Base-by-base conservation (phyloP, 2,797 vertebrate species). In the Pristis pectinata region DNA sequence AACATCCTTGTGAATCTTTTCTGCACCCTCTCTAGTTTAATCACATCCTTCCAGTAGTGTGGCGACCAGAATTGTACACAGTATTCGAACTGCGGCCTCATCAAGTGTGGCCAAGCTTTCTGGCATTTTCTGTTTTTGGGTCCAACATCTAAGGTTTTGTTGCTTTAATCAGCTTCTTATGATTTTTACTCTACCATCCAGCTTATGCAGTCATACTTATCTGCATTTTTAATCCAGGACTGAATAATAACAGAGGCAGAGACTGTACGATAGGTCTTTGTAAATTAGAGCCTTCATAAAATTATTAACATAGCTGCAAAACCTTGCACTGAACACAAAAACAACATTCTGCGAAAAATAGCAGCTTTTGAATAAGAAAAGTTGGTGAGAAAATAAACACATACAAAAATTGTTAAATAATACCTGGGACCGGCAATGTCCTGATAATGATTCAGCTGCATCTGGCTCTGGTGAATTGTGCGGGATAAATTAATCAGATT, bases 401-500 rank as follows among this genome's bases (percentile, higher is more conserved):
- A 70, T 44, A 41, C 0, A 74, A 76, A 72, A 56, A 27, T 64
- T 30, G 5, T 53, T 87, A 53, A 87, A 59, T n/a, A 34, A 87
- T 59, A 87, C 49, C 53, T 61, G 13, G 13, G 30, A 72, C 74
- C 11, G 72, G 8, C 30, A n/a, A 49, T n/a, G 70, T 61, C 22
- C 67, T 74, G 70, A 94, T 76, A 76, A 94, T 74, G 49, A 94
- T 76, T 34, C 70, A 76, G 30, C 70, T 94, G 44, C 92, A 94
- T 94, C 70, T 94, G 92, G 24, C 30, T 53, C 92, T 53, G 70
- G 44, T 30, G 8, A 93, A 76, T 56, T 56, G 10, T 94, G 92
- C 70, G 76, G 92, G 44, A 94, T 76, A 94, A 94, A 94, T 94
- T 74, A 94, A 15, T 94, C 70, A 76, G 92, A 94, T 94, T 94